Evolutionary conservation across 1,140 invertebrate species (phyloP).

Genomic region (Sarcophaga bullata): DNA sequence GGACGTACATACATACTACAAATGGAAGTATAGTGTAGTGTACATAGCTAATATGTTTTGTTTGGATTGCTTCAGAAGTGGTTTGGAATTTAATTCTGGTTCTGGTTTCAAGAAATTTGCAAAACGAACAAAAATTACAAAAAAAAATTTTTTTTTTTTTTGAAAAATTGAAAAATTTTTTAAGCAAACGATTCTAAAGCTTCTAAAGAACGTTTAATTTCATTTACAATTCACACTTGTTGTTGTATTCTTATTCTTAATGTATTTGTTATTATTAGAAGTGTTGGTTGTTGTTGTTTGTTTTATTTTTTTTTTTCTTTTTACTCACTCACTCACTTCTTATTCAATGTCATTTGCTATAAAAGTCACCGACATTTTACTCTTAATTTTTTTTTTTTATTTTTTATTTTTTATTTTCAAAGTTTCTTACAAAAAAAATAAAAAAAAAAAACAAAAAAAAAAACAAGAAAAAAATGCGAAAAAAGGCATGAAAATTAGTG

Average conservation of each 20-base stretch:
- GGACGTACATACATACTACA: not conserved
- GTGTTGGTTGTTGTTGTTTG: too few relatives aligned
- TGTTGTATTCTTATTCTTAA: too few relatives aligned
- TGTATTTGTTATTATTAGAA: too few relatives aligned
- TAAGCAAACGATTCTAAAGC: not conserved
- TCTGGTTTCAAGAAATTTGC: slow-evolving; percentile 4
- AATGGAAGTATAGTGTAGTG: not conserved
- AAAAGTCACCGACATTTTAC: slow-evolving; percentile 21
- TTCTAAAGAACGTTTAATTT: not conserved
- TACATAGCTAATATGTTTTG: not conserved
- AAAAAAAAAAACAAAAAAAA: not conserved
- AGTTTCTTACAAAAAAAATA: not conserved
- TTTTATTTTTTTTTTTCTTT: not conserved
- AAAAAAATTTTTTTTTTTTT: too few relatives aligned
- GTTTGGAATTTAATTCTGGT: slow-evolving; percentile 1
- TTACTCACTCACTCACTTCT: not conserved
- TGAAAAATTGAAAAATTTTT: not conserved
- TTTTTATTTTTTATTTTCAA: not conserved
- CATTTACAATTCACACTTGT: slow-evolving; percentile 1
- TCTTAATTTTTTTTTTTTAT: not conserved
- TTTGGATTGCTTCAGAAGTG: not conserved
- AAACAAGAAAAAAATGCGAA: not conserved
- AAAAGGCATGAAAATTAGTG: not conserved
- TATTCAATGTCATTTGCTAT: slow-evolving; percentile 19
- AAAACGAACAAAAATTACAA: not conserved